Percentiles rank a stretch among this genome's conserved stretches.
Evolutionary conservation across 2,113 vertebrate species (phyloP).

Genomic region (Tupaia chinensis): DNA sequence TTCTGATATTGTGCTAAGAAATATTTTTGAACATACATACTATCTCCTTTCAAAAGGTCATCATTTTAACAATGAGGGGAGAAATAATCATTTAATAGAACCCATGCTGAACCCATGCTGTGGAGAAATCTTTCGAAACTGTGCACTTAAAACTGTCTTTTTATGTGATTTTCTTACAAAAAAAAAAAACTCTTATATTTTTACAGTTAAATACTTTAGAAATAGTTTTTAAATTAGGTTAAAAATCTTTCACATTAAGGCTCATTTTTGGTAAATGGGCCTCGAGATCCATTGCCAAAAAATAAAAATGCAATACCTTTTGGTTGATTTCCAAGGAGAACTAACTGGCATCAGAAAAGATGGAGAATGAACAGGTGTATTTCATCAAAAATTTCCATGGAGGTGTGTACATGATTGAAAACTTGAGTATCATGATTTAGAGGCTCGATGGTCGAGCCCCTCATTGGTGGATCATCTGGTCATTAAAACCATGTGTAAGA

Average conservation of each 20-base stretch:
- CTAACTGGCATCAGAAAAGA: background rate
- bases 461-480: background rate
- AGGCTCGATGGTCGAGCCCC: too few relatives aligned
- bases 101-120: background rate
- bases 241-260: conserved; percentile 39
- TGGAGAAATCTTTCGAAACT: background rate
- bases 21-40: background rate
- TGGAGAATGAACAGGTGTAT: background rate
- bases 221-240: conserved; percentile 6
- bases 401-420: background rate
- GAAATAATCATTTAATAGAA: background rate
- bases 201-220: background rate
- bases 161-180: background rate
- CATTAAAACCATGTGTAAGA: background rate
- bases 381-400: background rate
- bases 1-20: background rate
- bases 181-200: background rate
- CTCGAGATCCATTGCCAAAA: conserved; percentile 25
- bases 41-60: background rate
- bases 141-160: background rate
- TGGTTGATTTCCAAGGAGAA: conserved; percentile 18
- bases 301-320: conserved; percentile 34
- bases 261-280: background rate
- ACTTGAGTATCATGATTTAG: background rate
- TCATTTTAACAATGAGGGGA: background rate